Conservation (phyloP, 2,113 vertebrate genomes). For the Thymallus thymallus region DNA sequence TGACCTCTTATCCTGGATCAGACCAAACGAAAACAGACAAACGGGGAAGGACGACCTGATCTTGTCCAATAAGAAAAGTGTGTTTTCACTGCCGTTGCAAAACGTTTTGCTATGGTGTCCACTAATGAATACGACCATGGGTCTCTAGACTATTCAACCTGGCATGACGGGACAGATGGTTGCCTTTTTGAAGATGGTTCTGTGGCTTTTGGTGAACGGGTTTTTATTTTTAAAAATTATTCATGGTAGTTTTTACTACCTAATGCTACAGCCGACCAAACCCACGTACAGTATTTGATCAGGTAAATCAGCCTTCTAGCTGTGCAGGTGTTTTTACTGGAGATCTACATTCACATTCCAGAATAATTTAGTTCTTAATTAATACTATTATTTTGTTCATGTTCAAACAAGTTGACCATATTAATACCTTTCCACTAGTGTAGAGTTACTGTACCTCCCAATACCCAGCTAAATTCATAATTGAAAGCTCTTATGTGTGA, state of each 20-base stretch:
- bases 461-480: not conserved
- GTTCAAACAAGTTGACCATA: not conserved
- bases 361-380: too few species aligned
- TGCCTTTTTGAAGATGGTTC: slow-evolving; percentile 17
- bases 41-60: too few species aligned
- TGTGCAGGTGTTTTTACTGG: not conserved
- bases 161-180: not conserved
- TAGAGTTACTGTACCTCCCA: not conserved
- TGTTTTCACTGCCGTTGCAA: too few species aligned
- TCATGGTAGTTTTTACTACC: not conserved
- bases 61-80: too few species aligned
- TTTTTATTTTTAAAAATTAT: slow-evolving; percentile 32
- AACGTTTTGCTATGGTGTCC: too few species aligned
- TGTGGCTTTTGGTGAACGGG: slow-evolving; percentile 4
- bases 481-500: not conserved
- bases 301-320: not conserved
- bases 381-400: too few species aligned
- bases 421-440: not conserved
- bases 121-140: too few species aligned
- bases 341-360: not conserved
- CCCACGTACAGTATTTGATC: not conserved
- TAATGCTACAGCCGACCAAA: slow-evolving; percentile 3
- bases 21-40: too few species aligned
- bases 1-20: too few species aligned
- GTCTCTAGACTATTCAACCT: not conserved